These are phyloP conservation scores for Euura saliciscinereae DNA, from an alignment of 1,140 invertebrate genomes.

Conservation along the genomic window DNA sequence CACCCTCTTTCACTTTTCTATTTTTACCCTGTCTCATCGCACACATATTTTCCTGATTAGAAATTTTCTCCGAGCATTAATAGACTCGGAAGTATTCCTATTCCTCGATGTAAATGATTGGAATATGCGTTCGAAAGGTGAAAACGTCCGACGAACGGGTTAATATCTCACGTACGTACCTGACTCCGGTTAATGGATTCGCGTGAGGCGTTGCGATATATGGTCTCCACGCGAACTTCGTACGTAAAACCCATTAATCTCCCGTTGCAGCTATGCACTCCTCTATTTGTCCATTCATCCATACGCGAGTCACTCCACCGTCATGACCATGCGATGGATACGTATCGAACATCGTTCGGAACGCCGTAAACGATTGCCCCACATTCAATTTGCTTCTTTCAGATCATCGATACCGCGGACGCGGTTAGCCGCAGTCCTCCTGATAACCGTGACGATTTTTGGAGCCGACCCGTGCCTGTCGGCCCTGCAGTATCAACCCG, in stretches of 20 bases:
- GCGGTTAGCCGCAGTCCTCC: conserved; percentile 13
- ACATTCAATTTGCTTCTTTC: conserved; percentile 14
- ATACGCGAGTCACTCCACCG: neutral
- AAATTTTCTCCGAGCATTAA: no score
- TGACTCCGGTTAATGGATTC: neutral
- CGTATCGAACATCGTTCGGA: no score
- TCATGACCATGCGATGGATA: no score
- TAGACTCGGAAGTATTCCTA: no score
- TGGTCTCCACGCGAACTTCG: neutral
- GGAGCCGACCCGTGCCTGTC: conserved; percentile 13
- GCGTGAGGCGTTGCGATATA: neutral
- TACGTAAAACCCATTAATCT: neutral
- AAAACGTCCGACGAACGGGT: no score
- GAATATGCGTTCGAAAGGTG: no score
- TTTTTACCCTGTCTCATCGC: no score
- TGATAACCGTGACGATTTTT: conserved; percentile 5
- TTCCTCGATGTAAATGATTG: no score
- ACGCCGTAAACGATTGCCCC: neutral
- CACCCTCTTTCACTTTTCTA: no score
- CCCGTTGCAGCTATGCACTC: neutral
- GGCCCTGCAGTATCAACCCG: conserved; percentile 48
- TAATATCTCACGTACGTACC: no score
- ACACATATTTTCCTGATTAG: no score
- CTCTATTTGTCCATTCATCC: neutral
- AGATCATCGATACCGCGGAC: conserved; percentile 16